phyloP scores from a whole-genome alignment of 2,888 invertebrate species.

The Lasioglossum calceatum region DNA sequence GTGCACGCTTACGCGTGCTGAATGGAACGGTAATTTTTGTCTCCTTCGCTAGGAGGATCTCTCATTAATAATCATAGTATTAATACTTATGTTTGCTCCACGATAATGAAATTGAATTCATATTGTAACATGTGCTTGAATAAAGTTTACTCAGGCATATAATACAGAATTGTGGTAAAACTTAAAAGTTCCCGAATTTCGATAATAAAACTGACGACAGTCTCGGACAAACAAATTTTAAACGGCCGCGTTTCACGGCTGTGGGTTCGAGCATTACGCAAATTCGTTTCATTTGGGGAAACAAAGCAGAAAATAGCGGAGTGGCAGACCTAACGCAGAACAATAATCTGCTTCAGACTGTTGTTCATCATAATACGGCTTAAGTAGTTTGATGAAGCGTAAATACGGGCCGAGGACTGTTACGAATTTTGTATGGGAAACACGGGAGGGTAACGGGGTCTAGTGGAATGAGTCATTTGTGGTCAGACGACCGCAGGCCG shows the following conservation, averaged over 20 bases:
- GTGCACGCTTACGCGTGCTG: neutral
- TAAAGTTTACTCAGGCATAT: neutral
- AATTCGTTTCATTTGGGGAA: neutral
- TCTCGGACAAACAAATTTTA: neutral
- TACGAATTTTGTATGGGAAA: slow-evolving; percentile 40
- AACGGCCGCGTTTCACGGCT: neutral
- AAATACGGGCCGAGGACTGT: slow-evolving; percentile 41
- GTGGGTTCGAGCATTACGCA: neutral
- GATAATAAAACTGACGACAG: neutral
- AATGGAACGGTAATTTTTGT: neutral
- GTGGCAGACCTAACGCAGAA: neutral
- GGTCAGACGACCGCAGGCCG: slow-evolving; percentile 32
- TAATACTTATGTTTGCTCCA: neutral
- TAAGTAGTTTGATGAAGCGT: slow-evolving; percentile 38
- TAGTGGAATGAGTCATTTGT: slow-evolving; percentile 47
- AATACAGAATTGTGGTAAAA: neutral
- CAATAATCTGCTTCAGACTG: slow-evolving; percentile 23
- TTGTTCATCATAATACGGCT: slow-evolving; percentile 40
- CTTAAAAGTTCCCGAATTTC: neutral
- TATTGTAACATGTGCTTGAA: neutral
- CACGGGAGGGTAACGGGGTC: slow-evolving; percentile 15
- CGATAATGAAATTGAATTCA: neutral
- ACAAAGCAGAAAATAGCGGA: neutral
- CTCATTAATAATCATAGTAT: too few species aligned
- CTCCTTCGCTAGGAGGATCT: neutral